Percentiles rank a stretch among this genome's conserved stretches.
Evolutionary conservation across 2,113 vertebrate species (phyloP).

Genomic region (Galeopterus variegatus): DNA sequence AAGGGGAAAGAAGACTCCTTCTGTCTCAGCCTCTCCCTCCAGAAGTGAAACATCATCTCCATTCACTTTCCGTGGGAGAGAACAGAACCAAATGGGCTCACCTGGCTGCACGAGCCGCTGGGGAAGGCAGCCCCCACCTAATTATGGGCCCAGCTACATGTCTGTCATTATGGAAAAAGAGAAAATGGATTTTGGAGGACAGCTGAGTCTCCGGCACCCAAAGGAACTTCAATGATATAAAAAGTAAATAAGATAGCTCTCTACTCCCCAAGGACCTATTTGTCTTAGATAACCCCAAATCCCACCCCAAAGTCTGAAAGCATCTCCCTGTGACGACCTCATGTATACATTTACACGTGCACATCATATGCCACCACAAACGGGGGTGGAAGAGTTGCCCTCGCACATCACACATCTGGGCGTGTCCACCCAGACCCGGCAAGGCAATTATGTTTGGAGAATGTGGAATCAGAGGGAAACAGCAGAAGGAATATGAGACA

Average conservation of each 20-base stretch:
- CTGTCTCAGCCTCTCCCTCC: neutral
- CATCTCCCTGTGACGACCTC: neutral
- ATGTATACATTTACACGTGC: no score
- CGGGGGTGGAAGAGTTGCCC: neutral
- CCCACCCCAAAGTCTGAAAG: neutral
- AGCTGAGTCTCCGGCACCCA: neutral
- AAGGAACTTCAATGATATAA: neutral
- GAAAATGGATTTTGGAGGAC: neutral
- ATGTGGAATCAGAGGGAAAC: no score
- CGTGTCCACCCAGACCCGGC: neutral
- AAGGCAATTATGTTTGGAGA: fast-evolving
- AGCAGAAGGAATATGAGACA: neutral
- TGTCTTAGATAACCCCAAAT: neutral
- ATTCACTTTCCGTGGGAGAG: neutral
- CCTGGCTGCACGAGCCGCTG: neutral
- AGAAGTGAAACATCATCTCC: neutral
- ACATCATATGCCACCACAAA: no score
- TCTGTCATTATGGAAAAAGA: neutral
- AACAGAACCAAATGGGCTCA: neutral
- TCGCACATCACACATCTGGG: no score
- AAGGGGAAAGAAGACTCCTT: neutral
- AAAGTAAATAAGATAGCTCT: neutral
- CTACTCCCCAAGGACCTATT: neutral
- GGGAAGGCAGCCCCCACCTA: neutral
- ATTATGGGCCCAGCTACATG: neutral